Evolutionary conservation across 2,888 invertebrate species (phyloP), one percentile per base, ranked within the genome.

Genomic region (Elmis aenea): DNA sequence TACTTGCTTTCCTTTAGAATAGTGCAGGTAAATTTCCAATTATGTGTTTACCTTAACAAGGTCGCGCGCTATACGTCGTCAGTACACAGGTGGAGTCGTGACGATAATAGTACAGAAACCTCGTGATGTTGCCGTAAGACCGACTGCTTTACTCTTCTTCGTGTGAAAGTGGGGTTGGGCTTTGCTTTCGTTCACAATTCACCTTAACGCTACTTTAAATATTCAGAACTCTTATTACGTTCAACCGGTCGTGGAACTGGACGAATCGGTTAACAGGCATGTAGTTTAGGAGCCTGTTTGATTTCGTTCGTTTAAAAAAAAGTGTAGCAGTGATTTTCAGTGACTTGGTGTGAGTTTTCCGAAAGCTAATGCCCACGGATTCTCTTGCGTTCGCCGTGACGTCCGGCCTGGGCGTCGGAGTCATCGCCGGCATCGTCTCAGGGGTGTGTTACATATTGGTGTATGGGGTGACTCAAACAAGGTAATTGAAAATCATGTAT

Each of bases 401-500:
- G 5, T 71, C 80, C 1, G 76, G 79, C 4, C 69, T 81, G 44
- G 79, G 81, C 51, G 67, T 83, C 21, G 78, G 79, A 16, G 71
- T 83, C 26, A 64, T 80, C 27, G 81, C 79, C n/a, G 82, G 81
- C 5, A 72, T 83, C 42, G 73, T 81, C 14, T 81, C 82, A 4
- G 82, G 82, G 18, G 76, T 83, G 14, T 81, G 78, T 64, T 82
- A 80, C 53, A 66, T 81, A 32, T 61, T 79, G 45, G 70, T 76
- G 11, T 74, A 73, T 49, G 75, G 75, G 50, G 50, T 77, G 31
- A 52, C 67, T 5, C 70, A 73, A 62, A 70, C 70, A 32, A 72
- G 70, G 78, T 80, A 66, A 74, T 75, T 8, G 10, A 5, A 3
- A 8, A n/a, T n/a, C n/a, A n/a, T n/a, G n/a, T n/a, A n/a, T n/a